Evolutionary conservation across 2,113 vertebrate species (phyloP).

Genomic region (Grus americana): DNA sequence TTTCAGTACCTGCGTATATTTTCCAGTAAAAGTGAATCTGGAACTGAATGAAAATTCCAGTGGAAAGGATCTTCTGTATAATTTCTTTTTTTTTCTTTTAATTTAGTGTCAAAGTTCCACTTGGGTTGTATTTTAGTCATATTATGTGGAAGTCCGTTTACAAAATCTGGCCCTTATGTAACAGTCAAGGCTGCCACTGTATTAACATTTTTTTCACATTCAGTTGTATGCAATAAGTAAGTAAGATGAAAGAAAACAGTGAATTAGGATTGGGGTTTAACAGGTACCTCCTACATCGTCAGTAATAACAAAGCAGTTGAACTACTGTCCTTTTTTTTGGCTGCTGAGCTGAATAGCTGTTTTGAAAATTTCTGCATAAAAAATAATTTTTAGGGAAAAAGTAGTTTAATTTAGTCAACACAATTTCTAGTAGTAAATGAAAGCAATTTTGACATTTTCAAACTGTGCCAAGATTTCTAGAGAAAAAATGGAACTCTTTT

Average conservation of each 20-base stretch:
- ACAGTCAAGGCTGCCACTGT: neutral
- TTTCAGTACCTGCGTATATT: fast-evolving
- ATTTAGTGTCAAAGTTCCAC: neutral
- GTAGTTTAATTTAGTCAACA: neutral
- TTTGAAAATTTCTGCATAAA: neutral
- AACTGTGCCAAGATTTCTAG: neutral
- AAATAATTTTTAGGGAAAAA: neutral
- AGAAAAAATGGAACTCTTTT: neutral
- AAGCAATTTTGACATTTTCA: neutral
- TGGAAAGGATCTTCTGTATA: neutral
- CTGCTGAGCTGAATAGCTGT: neutral
- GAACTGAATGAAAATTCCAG: neutral
- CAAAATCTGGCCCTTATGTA: neutral
- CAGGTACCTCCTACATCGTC: neutral
- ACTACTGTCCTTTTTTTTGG: neutral
- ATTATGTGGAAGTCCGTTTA: neutral
- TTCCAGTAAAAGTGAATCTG: neutral
- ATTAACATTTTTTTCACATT: neutral
- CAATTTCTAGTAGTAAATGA: neutral
- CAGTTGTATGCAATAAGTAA: neutral
- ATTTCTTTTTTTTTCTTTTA: neutral
- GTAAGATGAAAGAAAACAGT: neutral
- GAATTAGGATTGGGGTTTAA: neutral
- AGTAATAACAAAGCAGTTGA: neutral
- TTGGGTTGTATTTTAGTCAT: neutral